These are phyloP conservation scores for Bimastos eiseni DNA, from an alignment of 2,888 invertebrate species.

Conservation along the genomic window DNA sequence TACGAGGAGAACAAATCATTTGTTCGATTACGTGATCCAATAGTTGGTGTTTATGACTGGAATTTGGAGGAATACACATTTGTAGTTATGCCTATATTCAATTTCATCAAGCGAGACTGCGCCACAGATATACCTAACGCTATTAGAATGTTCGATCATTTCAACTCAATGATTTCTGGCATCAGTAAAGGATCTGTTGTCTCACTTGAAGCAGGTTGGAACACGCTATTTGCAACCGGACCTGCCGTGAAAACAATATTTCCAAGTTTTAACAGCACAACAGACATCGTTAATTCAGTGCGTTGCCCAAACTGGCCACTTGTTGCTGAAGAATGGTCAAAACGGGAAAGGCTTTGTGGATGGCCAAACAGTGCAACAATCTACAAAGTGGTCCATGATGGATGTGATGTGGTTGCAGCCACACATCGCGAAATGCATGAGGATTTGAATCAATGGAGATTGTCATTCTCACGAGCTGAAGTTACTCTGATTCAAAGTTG, in stretches of 20 bases:
- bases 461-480: not conserved
- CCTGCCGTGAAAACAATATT: not conserved
- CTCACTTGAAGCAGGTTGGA: not conserved
- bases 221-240: not conserved
- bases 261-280: not conserved
- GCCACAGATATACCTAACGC: not conserved
- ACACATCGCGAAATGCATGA: not conserved
- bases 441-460: not conserved
- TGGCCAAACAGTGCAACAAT: not conserved
- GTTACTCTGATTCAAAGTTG: no score
- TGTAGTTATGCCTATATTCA: not conserved
- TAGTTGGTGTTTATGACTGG: no score
- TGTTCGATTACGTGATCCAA: no score
- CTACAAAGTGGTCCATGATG: not conserved
- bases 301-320: not conserved
- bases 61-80: not conserved
- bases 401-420: not conserved
- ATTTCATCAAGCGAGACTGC: not conserved
- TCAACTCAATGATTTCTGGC: not conserved
- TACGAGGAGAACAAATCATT: no score
- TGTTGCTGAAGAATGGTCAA: not conserved
- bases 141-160: not conserved
- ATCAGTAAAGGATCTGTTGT: not conserved
- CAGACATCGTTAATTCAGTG: not conserved
- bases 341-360: not conserved